Base-by-base conservation (phyloP, 2,797 vertebrate genomes). In the Cynodonichthys magdalenae region DNA sequence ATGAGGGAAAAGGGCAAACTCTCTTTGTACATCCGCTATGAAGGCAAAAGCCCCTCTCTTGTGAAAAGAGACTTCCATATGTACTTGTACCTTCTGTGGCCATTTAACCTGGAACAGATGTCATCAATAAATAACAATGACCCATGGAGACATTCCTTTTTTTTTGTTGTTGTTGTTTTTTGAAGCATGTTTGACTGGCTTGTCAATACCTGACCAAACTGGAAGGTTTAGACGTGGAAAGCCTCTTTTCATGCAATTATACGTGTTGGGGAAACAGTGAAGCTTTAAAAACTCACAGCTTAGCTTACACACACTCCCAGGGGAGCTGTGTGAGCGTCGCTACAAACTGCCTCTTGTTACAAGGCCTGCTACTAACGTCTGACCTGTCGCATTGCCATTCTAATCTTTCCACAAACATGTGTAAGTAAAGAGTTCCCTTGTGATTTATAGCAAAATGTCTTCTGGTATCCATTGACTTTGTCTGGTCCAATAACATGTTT, bases 201-300 rank as follows among this genome's bases (percentile, higher is more conserved):
- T 92, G 87, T 88, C 89, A 94, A 90, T 96, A 97, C 95, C 96
- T 98, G 96, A 95, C 94, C 91, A 96, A 97, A 97, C 94, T 94
- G 87, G 74, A 67, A 86, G 71, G 78, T 90, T 92, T 91, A 93
- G 75, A 88, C 63, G 84, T 84, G 91, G 92, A 92, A 94, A 88
- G 85, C 67, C 67, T 91, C 76, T 75, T 78, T 71, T 66, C 41
- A 78, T 92, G 89, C 88, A 82, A 91, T 90, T 87, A 86, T 61
- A 88, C 89, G 81, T 19, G 51, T 87, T 75, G 57, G 89, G 90
- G 90, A 93, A 94, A 93, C 83, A 68, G 92, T 88, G 87, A 95
- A 92, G 93, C 93, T 95, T 96, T 92, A 94, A 95, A 95, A 95
- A 92, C 84, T 95, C 93, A 95, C 93, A 92, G 92, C 74, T 87